Base-by-base conservation (phyloP, 2,888 invertebrate genomes). In the Meta bourneti region DNA sequence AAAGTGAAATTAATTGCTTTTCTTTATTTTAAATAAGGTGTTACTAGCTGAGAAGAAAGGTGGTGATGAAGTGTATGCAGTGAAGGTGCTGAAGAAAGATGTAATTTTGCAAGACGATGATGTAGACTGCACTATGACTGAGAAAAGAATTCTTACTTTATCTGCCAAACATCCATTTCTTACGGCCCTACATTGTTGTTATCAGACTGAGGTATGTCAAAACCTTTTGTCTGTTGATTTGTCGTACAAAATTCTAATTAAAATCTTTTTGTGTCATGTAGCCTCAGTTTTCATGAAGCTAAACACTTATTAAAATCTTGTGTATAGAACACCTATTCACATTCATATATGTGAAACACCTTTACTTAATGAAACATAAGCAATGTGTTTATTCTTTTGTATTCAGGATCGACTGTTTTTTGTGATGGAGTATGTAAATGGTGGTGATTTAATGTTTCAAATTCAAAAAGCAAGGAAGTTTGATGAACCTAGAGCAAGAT, bases 381-480 rank as follows among this genome's bases (percentile, higher is more conserved):
- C 61, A 61, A 61, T 16, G 11, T 61, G 61, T 20, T 34, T 34
- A 34, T 34, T 34, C 4, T 34, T 34, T 74, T 75, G 13, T 2
- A 69, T 91, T 6, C 48, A 93, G 95, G 98, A 98, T 95, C 97
- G 98, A 9, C 96, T 99, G 93, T 99, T 99, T 96, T 99, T 99
- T 96, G 99, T 99, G 93, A 99, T 99, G 99, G 99, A 99, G 96
- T 99, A 99, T 95, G 99, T 99, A 87, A 98, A 99, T 95, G 99
- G 99, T 94, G 99, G 99, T 94, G 99, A 98, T 96, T 96, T 99
- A 94, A 99, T 99, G 99, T 99, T 99, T 96, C 99, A 99, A 97
- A 99, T 99, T 94, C 99, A 99, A 96, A 96, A 98, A 94, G 98
- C 99, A 93, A 96, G 99, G 93, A 99, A 99, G 96, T 99, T 99